Evolutionary conservation across 2,888 invertebrate species (phyloP), one percentile per base, ranked within the genome.

Genomic region (Apotomis turbidana): DNA sequence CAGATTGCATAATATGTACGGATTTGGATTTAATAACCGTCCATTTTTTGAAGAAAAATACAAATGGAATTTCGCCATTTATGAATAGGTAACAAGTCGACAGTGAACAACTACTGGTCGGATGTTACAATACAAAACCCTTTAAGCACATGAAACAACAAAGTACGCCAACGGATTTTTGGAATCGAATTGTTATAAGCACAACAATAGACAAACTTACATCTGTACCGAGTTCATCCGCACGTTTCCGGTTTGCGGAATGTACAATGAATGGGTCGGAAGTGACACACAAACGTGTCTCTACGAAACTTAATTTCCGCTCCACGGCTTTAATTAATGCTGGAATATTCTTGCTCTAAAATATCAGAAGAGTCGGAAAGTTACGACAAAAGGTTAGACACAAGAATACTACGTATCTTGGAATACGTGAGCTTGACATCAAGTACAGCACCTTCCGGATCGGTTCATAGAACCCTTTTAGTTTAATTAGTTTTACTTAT

Each of bases 241-340:
- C 49, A 64, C 44, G 57, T 66, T 46, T 49, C 51, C 41, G 49
- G 58, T 36, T 36, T 46, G n/a, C 27, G 41, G 9, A 52, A 51
- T 62, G 6, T 46, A 54, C 64, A 59, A 66, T 54, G 70, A 59
- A n/a, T 58, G 69, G 60, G 9, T 54, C 71, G 71, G 71, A 71
- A 15, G 54, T 36, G 15, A 51, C 63, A 51, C 63, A 59, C 52
- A 46, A 54, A 13, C 38, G 49, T 57, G 62, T 69, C 58, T 41
- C 55, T 66, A 46, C 61, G 72, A 57, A 61, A 63, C 60, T 70
- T 66, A 66, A 61, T 71, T 67, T 71, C 66, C 71, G 66, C 38
- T 60, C 8, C 41, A 13, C 60, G 41, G n/a, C 49, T 71, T 66
- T 71, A 71, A 71, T 67, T 61, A 71, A 67, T 57, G 46, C 38